Base-by-base conservation (phyloP, 2,888 invertebrate genomes). In the Harpagoxenus sublaevis region DNA sequence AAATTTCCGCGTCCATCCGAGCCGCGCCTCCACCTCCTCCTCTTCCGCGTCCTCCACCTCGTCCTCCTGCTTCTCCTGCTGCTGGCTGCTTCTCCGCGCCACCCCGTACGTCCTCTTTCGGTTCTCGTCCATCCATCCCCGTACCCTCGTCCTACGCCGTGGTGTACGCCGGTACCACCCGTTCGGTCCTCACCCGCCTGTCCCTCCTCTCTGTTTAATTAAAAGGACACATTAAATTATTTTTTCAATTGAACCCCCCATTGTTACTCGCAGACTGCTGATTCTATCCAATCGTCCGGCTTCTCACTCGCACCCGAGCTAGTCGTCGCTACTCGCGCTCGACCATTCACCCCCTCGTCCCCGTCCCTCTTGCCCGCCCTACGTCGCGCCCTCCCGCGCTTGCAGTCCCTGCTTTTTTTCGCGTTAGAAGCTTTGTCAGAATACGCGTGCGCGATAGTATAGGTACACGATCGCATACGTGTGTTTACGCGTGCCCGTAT, bases 1-100 rank as follows among this genome's bases (percentile, higher is more conserved):
- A 95, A 95, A 95, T 95, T 95, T 95, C 95, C 95, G 95, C 95
- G 95, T 95, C 95, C 95, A 94, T 95, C 95, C 95, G 94, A 94
- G 94, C 94, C 94, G 93, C 95, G 94, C 94, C 94, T 93, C 93
- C 92, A 91, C 93, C 92, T 92, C 92, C 90, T 94, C 94, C 93
- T 92, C 94, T 93, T 93, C 92, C 92, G 78, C 89, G 91, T 89
- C 92, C 91, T 86, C 91, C 89, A 86, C 86, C 87, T 83, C 90
- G 88, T 89, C 89, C 90, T 88, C 89, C 86, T 90, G 86, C 77
- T 84, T 65, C 89, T 87, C 84, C 89, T 86, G 86, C 88, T 75
- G 74, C 84, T 75, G 57, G 74, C 84, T 79, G 79, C 79, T 83
- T 57, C 84, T 84, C 82, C 82, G 75, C 75, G 75, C 90, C 86